Evolutionary conservation across 2,113 vertebrate species (phyloP).

Genomic region (Psilopogon haemacephalus): DNA sequence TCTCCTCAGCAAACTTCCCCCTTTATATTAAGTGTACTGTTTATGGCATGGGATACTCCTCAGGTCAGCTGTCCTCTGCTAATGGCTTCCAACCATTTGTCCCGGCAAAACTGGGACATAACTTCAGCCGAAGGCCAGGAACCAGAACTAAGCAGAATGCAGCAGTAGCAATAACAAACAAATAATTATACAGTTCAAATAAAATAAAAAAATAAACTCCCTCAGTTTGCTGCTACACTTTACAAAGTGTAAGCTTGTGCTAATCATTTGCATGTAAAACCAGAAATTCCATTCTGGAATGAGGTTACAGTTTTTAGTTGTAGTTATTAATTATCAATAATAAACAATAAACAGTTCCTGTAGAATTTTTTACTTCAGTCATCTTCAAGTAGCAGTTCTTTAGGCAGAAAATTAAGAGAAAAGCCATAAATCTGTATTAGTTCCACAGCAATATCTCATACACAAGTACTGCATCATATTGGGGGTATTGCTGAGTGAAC

Average conservation of each 20-base stretch:
- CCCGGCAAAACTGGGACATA: no score
- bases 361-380: not conserved
- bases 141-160: not conserved
- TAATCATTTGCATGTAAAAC: not conserved
- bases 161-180: not conserved
- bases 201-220: not conserved
- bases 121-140: not conserved
- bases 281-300: slow-evolving; percentile 12
- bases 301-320: slow-evolving; percentile 62
- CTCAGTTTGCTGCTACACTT: not conserved
- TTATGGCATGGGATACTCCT: no score
- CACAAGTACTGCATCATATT: not conserved
- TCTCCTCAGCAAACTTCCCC: no score
- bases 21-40: no score
- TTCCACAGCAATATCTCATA: not conserved
- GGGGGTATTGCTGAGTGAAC: no score
- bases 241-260: not conserved
- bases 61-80: no score
- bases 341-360: not conserved
- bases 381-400: not conserved
- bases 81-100: no score
- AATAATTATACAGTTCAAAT: not conserved
- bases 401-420: not conserved
- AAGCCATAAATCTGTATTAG: not conserved
- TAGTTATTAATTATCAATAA: slow-evolving; percentile 46